These are phyloP conservation scores for Intellagama lesueurii DNA, from an alignment of 2,797 vertebrate genomes.

Conservation along the genomic window DNA sequence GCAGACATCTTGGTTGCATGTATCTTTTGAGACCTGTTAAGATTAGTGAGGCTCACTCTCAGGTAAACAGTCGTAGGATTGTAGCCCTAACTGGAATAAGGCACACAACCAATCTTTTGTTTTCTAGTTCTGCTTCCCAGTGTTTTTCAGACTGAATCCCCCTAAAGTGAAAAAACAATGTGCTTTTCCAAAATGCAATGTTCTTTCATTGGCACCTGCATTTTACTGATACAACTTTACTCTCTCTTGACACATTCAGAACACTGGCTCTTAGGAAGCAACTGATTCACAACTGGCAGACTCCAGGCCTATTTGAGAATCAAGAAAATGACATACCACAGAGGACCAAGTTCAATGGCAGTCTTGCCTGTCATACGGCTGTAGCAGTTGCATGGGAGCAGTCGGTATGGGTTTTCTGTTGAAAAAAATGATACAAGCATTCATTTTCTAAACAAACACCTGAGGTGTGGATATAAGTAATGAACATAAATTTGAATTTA, in stretches of 20 bases:
- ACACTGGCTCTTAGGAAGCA: not conserved
- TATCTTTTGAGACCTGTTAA: not conserved
- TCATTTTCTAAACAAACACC: not conserved
- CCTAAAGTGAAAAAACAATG: not conserved
- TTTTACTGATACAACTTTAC: not conserved
- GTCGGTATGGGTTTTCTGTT: slow-evolving; percentile 86
- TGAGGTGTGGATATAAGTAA: not conserved
- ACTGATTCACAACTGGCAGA: too few relatives aligned
- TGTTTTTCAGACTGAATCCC: not conserved
- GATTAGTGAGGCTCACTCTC: not conserved
- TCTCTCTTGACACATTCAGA: not conserved
- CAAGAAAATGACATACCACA: slow-evolving; percentile 84
- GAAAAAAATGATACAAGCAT: slow-evolving; percentile 22
- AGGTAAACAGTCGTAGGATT: not conserved
- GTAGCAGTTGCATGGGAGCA: slow-evolving; percentile 92
- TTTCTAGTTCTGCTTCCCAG: not conserved
- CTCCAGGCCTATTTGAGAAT: not conserved
- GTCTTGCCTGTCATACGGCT: slow-evolving; percentile 95
- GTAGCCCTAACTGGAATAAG: not conserved
- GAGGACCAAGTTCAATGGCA: slow-evolving; percentile 90
- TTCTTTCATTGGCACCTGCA: not conserved
- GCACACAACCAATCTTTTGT: not conserved
- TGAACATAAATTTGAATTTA: not conserved
- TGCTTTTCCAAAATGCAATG: not conserved
- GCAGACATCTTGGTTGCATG: not conserved